Evolutionary conservation across 2,888 invertebrate genomes (phyloP).

Genomic region (Lasioglossum zephyrum): DNA sequence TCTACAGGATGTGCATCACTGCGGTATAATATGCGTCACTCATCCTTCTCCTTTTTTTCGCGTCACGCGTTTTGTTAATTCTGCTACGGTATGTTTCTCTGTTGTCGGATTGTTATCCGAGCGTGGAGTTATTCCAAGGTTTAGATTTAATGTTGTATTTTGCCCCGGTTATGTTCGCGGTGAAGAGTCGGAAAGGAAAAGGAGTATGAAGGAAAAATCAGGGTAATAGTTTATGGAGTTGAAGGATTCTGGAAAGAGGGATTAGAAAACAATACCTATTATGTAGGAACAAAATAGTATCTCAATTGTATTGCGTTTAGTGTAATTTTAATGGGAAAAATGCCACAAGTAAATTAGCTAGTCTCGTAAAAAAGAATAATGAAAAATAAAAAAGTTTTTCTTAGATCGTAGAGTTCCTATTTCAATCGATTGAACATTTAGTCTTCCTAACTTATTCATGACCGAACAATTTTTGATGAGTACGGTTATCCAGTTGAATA

Average conservation of each 20-base stretch:
- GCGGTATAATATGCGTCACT: slow-evolving; percentile 20
- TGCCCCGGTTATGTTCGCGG: neutral
- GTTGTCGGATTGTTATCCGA: neutral
- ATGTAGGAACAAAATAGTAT: too few relatives aligned
- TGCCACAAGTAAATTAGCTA: too few relatives aligned
- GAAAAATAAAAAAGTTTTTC: too few relatives aligned
- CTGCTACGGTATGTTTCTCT: neutral
- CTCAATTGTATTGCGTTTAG: too few relatives aligned
- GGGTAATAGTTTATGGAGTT: neutral
- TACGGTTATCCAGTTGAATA: too few relatives aligned
- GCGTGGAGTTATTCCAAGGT: neutral
- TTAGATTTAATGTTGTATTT: neutral
- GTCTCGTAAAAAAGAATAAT: too few relatives aligned
- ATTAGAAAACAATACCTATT: too few relatives aligned
- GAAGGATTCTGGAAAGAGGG: neutral
- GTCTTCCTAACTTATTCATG: too few relatives aligned
- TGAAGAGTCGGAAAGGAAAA: neutral
- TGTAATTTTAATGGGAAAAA: too few relatives aligned
- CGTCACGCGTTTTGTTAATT: neutral
- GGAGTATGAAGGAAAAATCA: neutral
- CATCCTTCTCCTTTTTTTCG: neutral
- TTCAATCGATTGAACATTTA: too few relatives aligned
- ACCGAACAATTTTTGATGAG: too few relatives aligned
- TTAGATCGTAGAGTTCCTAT: too few relatives aligned
- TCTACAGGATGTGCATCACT: slow-evolving; percentile 12